Percentiles rank a stretch among this genome's conserved stretches.
Conservation (phyloP, 2,888 invertebrate genomes). For the Erebia palarica region DNA sequence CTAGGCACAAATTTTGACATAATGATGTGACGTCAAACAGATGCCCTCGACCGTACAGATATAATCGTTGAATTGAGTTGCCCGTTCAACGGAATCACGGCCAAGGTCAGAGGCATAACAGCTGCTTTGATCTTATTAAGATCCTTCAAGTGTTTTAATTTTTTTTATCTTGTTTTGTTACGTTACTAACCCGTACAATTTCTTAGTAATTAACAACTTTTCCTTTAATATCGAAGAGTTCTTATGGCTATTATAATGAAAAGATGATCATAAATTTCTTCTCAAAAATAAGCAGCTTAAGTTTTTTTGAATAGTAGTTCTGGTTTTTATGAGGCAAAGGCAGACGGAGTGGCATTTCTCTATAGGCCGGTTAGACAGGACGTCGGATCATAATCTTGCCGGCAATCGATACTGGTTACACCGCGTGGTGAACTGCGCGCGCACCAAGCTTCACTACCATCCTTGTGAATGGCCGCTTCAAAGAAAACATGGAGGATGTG, state of each 20-base stretch:
- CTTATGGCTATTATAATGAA: neutral
- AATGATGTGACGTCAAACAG: constrained; percentile 49
- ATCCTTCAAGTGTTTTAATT: constrained; percentile 20
- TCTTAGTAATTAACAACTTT: neutral
- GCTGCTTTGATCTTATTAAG: constrained; percentile 30
- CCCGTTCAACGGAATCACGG: constrained; percentile 69
- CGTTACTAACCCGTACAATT: neutral
- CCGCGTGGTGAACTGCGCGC: constrained; percentile 72
- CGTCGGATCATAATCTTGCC: constrained; percentile 55
- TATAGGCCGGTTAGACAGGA: constrained; percentile 53
- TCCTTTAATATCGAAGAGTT: neutral
- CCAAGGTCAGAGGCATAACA: constrained; percentile 63
- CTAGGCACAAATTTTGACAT: constrained; percentile 19
- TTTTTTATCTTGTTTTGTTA: neutral
- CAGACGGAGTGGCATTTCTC: constrained; percentile 44
- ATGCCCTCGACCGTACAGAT: constrained; percentile 69
- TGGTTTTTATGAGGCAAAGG: constrained; percentile 46
- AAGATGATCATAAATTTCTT: neutral
- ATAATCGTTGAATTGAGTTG: constrained; percentile 73
- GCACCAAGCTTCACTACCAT: constrained; percentile 64
- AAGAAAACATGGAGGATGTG: constrained; percentile 61
- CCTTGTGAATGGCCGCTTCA: constrained; percentile 73
- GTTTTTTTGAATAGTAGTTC: constrained; percentile 23
- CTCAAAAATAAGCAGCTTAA: neutral
- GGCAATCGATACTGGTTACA: constrained; percentile 67